Percentiles rank a stretch among this genome's conserved stretches.
Evolutionary conservation across 2,113 vertebrate genomes (phyloP).

Genomic region (Odocoileus virginianus): DNA sequence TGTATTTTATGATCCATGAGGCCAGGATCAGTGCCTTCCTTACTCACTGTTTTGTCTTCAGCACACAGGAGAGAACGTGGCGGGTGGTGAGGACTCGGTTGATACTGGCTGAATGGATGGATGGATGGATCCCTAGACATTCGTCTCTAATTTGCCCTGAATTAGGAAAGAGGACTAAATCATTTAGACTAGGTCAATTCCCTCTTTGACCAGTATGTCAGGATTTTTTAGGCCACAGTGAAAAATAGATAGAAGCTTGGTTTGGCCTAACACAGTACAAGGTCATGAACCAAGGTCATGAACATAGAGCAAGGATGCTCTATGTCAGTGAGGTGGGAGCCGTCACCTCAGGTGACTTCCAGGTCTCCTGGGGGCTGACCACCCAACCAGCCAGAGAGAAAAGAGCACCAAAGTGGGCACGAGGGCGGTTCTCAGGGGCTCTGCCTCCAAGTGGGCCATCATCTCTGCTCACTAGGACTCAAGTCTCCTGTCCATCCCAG

Average conservation of each 20-base stretch:
- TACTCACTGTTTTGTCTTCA: not conserved
- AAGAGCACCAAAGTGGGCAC: not conserved
- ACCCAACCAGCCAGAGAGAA: not conserved
- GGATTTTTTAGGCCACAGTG: not conserved
- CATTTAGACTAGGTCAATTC: not conserved
- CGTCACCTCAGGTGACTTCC: rapidly evolving
- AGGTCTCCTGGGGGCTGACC: not conserved
- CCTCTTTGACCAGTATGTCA: not conserved
- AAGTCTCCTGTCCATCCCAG: not conserved
- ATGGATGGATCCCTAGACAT: not conserved
- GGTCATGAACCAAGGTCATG: not conserved
- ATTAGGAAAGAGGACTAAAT: not conserved
- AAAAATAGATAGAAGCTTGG: not conserved
- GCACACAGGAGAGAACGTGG: not conserved
- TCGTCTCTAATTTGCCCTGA: not conserved
- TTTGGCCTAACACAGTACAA: not conserved
- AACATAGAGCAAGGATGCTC: not conserved
- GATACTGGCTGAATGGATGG: not conserved
- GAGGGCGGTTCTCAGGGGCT: no score
- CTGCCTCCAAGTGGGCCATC: not conserved
- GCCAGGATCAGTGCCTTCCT: not conserved
- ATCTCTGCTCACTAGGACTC: not conserved
- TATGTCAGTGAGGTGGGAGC: not conserved
- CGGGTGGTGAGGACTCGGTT: not conserved
- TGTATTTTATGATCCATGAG: not conserved